Base-by-base conservation (phyloP, 1,140 invertebrate species). In the Macrotrachela quadricornifera region DNA sequence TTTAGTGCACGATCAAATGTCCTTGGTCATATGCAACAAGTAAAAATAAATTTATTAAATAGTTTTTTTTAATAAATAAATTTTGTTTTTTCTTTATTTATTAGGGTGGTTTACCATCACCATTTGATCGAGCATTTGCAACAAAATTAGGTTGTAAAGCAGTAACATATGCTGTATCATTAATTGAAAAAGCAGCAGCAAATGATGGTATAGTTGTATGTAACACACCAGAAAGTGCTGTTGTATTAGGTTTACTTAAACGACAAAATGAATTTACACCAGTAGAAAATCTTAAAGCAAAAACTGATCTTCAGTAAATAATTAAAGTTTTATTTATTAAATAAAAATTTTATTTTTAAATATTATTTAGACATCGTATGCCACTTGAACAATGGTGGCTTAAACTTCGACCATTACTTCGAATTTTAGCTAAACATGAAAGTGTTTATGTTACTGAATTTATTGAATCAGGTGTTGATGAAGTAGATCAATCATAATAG, bases 101-200 rank as follows among this genome's bases (percentile, higher is more conserved):
- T 37, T 46, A 64, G 74, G 90, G 92, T 58, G 92, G 90, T n/a
- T 85, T 82, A 12, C 91, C 94, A 4, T 83, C 87, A 6, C 91
- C 92, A 0, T 99, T 96, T 68, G 94, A 99, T 70, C 76, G 94
- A 50, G 97, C 96, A 73, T 82, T 96, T 74, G 92, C 86, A 54
- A 96, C 91, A 0, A 99, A 97, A 73, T 83, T 95, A 80, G 91
- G 85, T 9, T 80, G 87, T 46, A 94, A 92, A 68, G 82, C 82
- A 17, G 79, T 85, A 1, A 80, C 85, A 60, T 91, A 85, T 30
- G 21, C 21, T 30, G 21, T 30, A 30, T 30, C 21, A 30, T 8
- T 30, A 4, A 30, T 30, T 4, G 21, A 30, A 30, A 30, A 30
- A 30, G 2, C 21, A 30, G 21, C 21, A 30, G 8, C 21, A 30